phyloP scores from a whole-genome alignment of 2,888 invertebrate genomes.

The Sesia apiformis region DNA sequence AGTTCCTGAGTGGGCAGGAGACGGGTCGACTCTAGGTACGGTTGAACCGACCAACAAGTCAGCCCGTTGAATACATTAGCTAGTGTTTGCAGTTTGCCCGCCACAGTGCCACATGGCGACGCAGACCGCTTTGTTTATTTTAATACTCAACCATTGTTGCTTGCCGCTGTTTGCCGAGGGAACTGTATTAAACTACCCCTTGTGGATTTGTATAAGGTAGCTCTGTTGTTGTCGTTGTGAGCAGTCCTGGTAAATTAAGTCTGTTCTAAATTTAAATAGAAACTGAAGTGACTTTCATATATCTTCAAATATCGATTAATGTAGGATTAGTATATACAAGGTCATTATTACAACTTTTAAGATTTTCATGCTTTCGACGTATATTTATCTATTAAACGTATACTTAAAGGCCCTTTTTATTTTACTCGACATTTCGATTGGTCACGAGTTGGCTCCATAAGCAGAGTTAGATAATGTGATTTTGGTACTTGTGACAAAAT shows the following conservation, averaged over 20 bases:
- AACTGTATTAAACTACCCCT: constrained; percentile 56
- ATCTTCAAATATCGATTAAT: too few species aligned
- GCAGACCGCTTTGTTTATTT: constrained; percentile 59
- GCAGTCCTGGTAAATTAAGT: not conserved
- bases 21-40: not conserved
- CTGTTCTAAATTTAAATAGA: not conserved
- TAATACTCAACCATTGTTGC: constrained; percentile 70
- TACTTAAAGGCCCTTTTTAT: too few species aligned
- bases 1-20: constrained; percentile 5
- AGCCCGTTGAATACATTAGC: constrained; percentile 62
- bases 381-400: too few species aligned
- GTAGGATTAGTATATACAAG: too few species aligned
- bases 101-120: constrained; percentile 61
- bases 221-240: constrained; percentile 10
- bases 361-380: too few species aligned
- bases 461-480: too few species aligned
- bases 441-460: too few species aligned
- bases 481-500: too few species aligned
- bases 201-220: constrained; percentile 40
- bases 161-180: constrained; percentile 54
- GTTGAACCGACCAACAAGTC: constrained; percentile 7
- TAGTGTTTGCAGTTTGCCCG: constrained; percentile 52
- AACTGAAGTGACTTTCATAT: too few species aligned
- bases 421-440: too few species aligned
- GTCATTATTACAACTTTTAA: too few species aligned